Evolutionary conservation across 2,113 vertebrate species (phyloP).

Genomic region (Pseudopodoces humilis): DNA sequence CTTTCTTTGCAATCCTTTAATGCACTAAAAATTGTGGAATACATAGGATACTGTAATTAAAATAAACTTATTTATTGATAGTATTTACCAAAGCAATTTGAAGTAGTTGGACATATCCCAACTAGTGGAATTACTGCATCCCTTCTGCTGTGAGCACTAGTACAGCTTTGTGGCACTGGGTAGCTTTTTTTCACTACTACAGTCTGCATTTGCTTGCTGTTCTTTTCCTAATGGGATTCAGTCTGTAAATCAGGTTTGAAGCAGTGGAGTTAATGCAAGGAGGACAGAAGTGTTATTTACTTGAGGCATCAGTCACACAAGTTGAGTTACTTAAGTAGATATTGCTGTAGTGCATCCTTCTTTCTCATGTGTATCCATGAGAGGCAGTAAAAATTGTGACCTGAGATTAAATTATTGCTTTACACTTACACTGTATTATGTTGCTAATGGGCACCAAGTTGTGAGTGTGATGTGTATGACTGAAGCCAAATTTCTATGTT

Average conservation of each 20-base stretch:
- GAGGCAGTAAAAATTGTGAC: not conserved
- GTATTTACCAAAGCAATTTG: not conserved
- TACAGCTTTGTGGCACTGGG: not conserved
- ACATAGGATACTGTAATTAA: accelerated
- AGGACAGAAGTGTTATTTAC: not conserved
- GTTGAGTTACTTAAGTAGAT: not conserved
- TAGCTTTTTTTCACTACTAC: not conserved
- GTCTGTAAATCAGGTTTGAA: not conserved
- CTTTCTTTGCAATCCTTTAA: not conserved
- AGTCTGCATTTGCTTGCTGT: not conserved
- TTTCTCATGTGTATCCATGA: accelerated
- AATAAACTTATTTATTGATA: accelerated
- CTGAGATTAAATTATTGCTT: not conserved
- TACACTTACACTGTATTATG: accelerated
- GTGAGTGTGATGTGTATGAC: accelerated
- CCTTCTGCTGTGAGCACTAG: not conserved
- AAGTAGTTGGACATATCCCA: not conserved
- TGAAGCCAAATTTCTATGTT: not conserved
- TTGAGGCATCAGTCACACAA: not conserved
- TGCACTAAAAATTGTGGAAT: not conserved
- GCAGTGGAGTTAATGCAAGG: not conserved
- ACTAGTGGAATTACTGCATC: not conserved
- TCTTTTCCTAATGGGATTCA: not conserved
- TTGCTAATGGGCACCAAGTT: not conserved
- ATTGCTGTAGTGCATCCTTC: not conserved